Evolutionary conservation across 2,888 invertebrate genomes (phyloP).

Genomic region (Heliconius aoede): DNA sequence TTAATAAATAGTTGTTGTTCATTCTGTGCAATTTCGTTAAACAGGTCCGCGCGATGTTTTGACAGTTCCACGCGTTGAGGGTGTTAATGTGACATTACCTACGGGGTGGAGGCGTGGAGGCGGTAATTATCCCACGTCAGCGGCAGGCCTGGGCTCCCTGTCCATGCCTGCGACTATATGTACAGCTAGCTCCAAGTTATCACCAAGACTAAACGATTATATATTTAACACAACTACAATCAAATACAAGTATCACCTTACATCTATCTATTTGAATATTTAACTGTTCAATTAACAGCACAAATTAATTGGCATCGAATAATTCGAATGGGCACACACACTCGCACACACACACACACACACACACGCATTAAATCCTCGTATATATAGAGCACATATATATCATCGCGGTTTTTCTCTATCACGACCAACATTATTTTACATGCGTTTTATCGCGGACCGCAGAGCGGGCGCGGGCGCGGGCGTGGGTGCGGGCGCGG

Average conservation of each 20-base stretch:
- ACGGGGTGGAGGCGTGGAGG: slow-evolving; percentile 52
- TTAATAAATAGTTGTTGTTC: slow-evolving; percentile 58
- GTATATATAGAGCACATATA: slow-evolving; percentile 48
- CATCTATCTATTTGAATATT: slow-evolving; percentile 1
- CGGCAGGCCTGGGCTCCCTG: slow-evolving; percentile 77
- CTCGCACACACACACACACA: too few relatives aligned
- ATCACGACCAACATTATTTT: slow-evolving; percentile 62
- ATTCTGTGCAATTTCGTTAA: slow-evolving; percentile 71
- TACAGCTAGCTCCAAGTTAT: slow-evolving; percentile 48
- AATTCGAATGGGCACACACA: too few relatives aligned
- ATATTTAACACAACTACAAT: not conserved
- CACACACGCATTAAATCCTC: slow-evolving; percentile 37
- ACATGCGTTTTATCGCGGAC: slow-evolving; percentile 66
- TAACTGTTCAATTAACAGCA: slow-evolving; percentile 24
- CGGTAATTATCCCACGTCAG: slow-evolving; percentile 82
- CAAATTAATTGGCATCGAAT: slow-evolving; percentile 45
- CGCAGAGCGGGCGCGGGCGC: slow-evolving; percentile 64
- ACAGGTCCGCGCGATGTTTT: slow-evolving; percentile 72
- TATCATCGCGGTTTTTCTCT: slow-evolving; percentile 55
- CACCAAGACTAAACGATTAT: slow-evolving; percentile 12
- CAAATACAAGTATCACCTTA: not conserved
- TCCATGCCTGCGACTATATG: slow-evolving; percentile 65
- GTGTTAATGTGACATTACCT: slow-evolving; percentile 82
- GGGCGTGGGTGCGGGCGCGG: too few relatives aligned
- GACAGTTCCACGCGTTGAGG: slow-evolving; percentile 75